Conservation (phyloP, 2,113 vertebrate genomes). For the Ophthalmolycus amberensis region DNA sequence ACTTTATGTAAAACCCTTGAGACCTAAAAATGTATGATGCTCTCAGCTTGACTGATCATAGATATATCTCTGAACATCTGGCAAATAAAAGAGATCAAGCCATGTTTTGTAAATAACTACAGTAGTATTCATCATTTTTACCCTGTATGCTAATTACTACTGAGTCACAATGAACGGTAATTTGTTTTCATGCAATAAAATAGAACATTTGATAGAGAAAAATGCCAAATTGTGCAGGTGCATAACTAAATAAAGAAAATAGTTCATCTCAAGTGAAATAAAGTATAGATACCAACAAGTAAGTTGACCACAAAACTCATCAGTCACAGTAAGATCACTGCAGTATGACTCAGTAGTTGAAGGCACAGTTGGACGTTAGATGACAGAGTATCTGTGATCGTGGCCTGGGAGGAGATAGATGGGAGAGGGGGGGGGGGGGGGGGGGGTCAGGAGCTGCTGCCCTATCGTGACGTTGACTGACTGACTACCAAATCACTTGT, state of each 20-base stretch:
- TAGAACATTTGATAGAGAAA: not conserved
- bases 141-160: not conserved
- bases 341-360: constrained; percentile 52
- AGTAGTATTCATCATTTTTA: not conserved
- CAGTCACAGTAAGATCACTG: constrained; percentile 41
- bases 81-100: not conserved
- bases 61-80: not conserved
- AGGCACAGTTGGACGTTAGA: constrained; percentile 45
- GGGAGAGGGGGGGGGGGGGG: not conserved
- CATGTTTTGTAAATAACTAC: not conserved
- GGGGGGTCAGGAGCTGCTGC: not conserved
- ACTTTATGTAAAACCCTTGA: not conserved
- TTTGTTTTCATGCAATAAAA: not conserved
- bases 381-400: constrained; percentile 50
- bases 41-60: not conserved
- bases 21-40: not conserved
- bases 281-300: too few relatives aligned
- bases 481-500: constrained; percentile 71
- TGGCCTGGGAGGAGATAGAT: constrained; percentile 47
- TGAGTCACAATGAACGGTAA: not conserved
- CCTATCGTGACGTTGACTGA: constrained; percentile 73
- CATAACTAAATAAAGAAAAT: not conserved
- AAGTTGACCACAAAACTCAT: not conserved
- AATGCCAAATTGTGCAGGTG: not conserved
- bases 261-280: not conserved